These are phyloP conservation scores for Syrista parreyssii DNA, from an alignment of 2,888 invertebrate species.

Conservation along the genomic window DNA sequence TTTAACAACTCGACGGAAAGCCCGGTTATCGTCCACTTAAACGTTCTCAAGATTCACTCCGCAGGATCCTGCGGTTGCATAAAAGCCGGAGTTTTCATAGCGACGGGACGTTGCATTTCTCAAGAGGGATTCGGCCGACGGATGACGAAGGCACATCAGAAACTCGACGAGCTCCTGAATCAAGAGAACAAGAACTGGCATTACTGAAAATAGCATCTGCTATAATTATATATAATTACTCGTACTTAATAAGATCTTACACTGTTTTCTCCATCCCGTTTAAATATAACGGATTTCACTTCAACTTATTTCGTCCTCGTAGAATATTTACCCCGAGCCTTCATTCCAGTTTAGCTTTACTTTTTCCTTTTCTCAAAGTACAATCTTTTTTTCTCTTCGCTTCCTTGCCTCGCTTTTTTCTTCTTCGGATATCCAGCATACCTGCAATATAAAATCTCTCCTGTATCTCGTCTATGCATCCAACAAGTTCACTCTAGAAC, in stretches of 20 bases:
- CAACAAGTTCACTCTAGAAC: not conserved
- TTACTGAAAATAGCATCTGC: not conserved
- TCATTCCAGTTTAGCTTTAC: not conserved
- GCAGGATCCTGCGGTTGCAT: not conserved
- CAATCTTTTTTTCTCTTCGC: not conserved
- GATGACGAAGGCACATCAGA: not conserved
- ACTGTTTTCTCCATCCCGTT: not conserved
- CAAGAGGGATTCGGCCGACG: not conserved
- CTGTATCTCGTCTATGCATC: accelerated
- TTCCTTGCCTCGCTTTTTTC: not conserved
- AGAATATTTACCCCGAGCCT: not conserved
- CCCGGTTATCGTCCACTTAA: not conserved
- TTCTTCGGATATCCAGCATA: not conserved
- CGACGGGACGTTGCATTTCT: not conserved
- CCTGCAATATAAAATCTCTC: not conserved
- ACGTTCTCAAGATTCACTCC: not conserved
- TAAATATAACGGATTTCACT: not conserved
- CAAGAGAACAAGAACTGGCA: not conserved
- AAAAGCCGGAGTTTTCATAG: not conserved
- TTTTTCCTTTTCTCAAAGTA: not conserved
- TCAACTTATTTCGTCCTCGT: not conserved
- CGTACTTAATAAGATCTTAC: not conserved
- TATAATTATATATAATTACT: not conserved
- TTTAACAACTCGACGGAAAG: not conserved
- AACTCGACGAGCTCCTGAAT: not conserved